Percentiles rank a stretch among this genome's conserved stretches.
These are phyloP conservation scores for Pholis gunnellus DNA, from an alignment of 2,113 vertebrate species.

Conservation along the genomic window DNA sequence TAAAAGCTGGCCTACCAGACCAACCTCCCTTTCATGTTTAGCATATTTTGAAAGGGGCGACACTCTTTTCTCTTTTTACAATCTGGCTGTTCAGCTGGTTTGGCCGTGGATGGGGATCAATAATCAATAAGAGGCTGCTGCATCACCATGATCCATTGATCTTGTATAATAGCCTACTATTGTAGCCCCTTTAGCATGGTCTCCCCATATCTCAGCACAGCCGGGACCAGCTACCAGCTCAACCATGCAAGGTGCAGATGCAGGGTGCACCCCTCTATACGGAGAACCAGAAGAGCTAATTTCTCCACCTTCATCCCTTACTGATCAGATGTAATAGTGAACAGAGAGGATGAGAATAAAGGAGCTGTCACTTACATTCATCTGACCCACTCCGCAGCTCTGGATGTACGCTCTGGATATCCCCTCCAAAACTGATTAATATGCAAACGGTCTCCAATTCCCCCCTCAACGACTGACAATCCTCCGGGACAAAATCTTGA, in stretches of 20 bases:
- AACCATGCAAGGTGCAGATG: constrained; percentile 64
- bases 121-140: constrained; percentile 49
- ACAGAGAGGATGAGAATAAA: constrained; percentile 35
- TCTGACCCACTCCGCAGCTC: constrained; percentile 61
- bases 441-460: constrained; percentile 71
- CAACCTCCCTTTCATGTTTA: constrained; percentile 26
- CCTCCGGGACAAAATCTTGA: constrained; percentile 63
- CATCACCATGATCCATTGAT: constrained; percentile 32
- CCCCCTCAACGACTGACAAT: constrained; percentile 60
- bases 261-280: constrained; percentile 34
- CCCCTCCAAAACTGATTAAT: constrained; percentile 66
- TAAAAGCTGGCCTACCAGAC: constrained; percentile 14
- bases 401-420: constrained; percentile 66
- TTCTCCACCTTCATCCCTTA: not conserved
- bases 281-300: not conserved
- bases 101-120: constrained; percentile 42
- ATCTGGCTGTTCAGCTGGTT: not conserved
- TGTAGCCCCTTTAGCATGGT: constrained; percentile 13
- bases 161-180: constrained; percentile 19
- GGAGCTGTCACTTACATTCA: constrained; percentile 76
- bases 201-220: constrained; percentile 20
- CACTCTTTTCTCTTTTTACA: not conserved
- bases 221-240: constrained; percentile 16
- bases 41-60: constrained; percentile 1
- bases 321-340: constrained; percentile 19